phyloP scores from a whole-genome alignment of 2,888 invertebrate genomes.

The Sphecodes monilicornis region DNA sequence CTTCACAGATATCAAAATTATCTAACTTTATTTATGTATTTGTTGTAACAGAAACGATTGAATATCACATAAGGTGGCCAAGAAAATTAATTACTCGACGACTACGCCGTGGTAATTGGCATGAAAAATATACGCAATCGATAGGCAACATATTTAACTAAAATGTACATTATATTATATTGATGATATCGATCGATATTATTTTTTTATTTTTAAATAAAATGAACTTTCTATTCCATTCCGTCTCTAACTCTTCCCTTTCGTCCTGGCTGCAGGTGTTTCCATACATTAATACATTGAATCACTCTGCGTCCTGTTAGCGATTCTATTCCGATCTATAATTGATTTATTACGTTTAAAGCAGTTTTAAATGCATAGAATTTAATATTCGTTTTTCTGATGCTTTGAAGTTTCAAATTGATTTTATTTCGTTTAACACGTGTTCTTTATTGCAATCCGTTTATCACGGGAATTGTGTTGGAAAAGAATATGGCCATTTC shows the following conservation, averaged over 20 bases:
- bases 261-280: not conserved
- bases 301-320: not conserved
- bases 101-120: too few species aligned
- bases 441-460: not conserved
- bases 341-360: slow-evolving; percentile 11
- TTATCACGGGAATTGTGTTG: not conserved
- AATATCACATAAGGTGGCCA: too few species aligned
- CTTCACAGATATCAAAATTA: too few species aligned
- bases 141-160: too few species aligned
- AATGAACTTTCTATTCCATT: not conserved
- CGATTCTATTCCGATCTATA: not conserved
- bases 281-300: not conserved
- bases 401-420: not conserved
- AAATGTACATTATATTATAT: not conserved
- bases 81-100: too few species aligned
- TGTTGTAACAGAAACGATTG: too few species aligned
- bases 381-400: not conserved
- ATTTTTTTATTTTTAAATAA: not conserved
- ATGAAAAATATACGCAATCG: too few species aligned
- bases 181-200: not conserved
- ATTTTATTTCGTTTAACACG: not conserved
- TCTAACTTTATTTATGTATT: too few species aligned
- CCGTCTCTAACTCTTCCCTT: too few species aligned
- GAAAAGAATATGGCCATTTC: not conserved
- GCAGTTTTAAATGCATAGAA: slow-evolving; percentile 20